Conservation (phyloP, 2,888 invertebrate genomes). For the Leistus spinibarbis region DNA sequence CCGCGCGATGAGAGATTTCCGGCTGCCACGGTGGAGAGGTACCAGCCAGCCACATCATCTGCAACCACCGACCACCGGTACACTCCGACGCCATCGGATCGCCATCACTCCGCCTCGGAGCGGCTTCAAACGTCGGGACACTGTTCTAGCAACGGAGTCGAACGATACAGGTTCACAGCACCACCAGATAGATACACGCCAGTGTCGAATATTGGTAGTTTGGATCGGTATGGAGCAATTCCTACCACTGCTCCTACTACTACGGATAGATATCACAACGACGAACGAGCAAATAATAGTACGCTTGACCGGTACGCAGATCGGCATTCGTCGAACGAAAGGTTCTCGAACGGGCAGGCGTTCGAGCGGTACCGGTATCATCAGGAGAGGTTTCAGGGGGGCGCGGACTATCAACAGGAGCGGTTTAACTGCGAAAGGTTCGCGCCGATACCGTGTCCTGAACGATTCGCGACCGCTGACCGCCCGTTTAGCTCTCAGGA, state of each 20-base stretch:
- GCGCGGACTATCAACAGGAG: slow-evolving; percentile 34
- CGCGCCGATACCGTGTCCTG: slow-evolving; percentile 55
- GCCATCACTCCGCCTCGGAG: slow-evolving; percentile 38
- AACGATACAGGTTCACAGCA: slow-evolving; percentile 28
- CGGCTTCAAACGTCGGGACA: slow-evolving; percentile 42
- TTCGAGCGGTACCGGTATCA: slow-evolving; percentile 46
- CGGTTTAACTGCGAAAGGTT: slow-evolving; percentile 48
- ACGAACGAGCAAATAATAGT: not conserved
- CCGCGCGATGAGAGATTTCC: slow-evolving; percentile 1
- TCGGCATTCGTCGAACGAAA: slow-evolving; percentile 53
- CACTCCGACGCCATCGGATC: slow-evolving; percentile 21
- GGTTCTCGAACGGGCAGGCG: slow-evolving; percentile 48
- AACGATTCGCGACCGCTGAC: slow-evolving; percentile 52
- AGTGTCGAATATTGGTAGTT: slow-evolving; percentile 34
- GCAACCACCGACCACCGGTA: not conserved
- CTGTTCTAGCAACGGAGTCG: not conserved
- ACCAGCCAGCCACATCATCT: not conserved
- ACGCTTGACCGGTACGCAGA: slow-evolving; percentile 45
- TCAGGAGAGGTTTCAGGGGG: slow-evolving; percentile 51
- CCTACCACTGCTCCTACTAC: slow-evolving; percentile 7
- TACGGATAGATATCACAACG: slow-evolving; percentile 15
- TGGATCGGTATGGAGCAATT: slow-evolving; percentile 52
- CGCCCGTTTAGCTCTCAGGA: slow-evolving; percentile 48
- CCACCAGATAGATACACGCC: slow-evolving; percentile 42
- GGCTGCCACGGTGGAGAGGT: not conserved